These are phyloP conservation scores for Siphlonurus alternatus DNA, from an alignment of 2,888 invertebrate species.

Conservation along the genomic window DNA sequence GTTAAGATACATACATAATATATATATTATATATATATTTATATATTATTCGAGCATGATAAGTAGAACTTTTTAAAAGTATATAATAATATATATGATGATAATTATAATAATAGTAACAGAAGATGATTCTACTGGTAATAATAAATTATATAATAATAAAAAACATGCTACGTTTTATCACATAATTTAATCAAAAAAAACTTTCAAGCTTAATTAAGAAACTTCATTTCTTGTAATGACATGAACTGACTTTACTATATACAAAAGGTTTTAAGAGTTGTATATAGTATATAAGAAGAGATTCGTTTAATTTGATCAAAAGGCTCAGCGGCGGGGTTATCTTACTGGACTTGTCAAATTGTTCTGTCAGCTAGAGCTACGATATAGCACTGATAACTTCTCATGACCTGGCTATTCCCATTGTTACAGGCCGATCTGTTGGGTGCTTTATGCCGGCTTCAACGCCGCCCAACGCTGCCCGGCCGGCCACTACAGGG, in stretches of 20 bases:
- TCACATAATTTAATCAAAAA: neutral
- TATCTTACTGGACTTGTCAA: neutral
- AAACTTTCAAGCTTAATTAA: neutral
- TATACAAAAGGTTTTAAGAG: neutral
- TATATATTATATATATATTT: no score
- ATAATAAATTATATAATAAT: no score
- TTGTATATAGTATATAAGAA: neutral
- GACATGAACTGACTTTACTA: neutral
- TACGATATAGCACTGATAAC: neutral
- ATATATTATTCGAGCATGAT: no score
- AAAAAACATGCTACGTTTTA: neutral
- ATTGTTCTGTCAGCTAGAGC: conserved; percentile 1
- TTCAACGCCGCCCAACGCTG: neutral
- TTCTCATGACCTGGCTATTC: neutral
- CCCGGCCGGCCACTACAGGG: no score
- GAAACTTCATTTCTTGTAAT: neutral
- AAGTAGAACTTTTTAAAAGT: no score
- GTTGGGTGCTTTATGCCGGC: neutral
- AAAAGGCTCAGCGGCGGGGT: neutral
- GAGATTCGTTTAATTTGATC: neutral
- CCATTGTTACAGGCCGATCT: neutral
- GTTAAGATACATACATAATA: no score
- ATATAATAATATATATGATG: no score
- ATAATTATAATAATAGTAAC: no score
- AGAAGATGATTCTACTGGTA: no score